These are phyloP conservation scores for Agelas oroides DNA, from an alignment of 37 sponge, comb jelly and placozoan genomes.

Conservation along the genomic window DNA sequence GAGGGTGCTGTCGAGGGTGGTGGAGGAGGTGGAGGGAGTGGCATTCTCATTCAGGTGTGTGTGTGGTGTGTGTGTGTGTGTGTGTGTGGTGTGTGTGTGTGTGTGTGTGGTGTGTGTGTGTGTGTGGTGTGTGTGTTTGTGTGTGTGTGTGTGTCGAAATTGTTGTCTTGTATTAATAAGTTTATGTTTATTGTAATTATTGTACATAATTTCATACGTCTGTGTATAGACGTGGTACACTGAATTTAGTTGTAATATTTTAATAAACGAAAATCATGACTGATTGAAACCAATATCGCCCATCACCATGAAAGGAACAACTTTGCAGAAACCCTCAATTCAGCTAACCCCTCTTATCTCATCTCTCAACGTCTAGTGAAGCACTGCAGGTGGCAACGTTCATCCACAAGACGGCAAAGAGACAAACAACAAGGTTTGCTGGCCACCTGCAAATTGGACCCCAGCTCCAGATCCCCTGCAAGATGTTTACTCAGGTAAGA, in stretches of 20 bases:
- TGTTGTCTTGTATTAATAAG: too few species aligned
- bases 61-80: constrained; percentile 8
- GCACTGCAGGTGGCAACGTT: constrained; percentile 62
- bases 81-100: background rate
- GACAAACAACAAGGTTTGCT: constrained; percentile 82
- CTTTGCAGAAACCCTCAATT: too few species aligned
- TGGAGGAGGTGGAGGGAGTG: constrained; percentile 54
- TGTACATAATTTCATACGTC: too few species aligned
- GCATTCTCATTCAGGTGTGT: constrained; percentile 75
- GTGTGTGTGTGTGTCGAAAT: background rate
- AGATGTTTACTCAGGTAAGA: constrained; percentile 82
- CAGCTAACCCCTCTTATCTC: too few species aligned
- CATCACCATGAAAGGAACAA: too few species aligned
- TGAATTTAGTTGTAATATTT: too few species aligned
- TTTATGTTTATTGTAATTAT: too few species aligned
- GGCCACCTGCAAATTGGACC: constrained; percentile 82
- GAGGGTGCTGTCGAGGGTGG: constrained; percentile 44
- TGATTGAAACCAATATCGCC: too few species aligned
- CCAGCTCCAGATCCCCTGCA: constrained; percentile 79
- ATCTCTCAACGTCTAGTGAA: constrained; percentile 39
- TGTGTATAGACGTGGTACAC: too few species aligned
- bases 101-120: background rate
- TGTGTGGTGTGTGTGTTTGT: background rate
- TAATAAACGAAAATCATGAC: too few species aligned
- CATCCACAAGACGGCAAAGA: constrained; percentile 74